Base-by-base conservation (phyloP, 2,888 invertebrate species). In the Tetanocera ferruginea region DNA sequence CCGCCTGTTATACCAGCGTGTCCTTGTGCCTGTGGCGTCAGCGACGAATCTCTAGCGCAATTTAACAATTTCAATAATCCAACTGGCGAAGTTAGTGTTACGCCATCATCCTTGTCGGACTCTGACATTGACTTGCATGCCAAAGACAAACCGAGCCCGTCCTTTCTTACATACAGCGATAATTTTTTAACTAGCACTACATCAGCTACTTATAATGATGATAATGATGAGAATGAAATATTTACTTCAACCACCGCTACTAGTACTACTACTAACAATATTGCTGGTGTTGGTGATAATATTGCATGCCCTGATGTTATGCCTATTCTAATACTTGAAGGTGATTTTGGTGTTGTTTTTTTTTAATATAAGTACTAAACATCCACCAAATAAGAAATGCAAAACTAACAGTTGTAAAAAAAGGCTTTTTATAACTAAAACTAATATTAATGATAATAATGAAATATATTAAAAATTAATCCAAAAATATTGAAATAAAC, bases 251-350 rank as follows among this genome's bases (percentile, higher is more conserved):
- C 49, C 14, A 37, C 55, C 72, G 55, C 67, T 60, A 28, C 76
- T 37, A 67, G 62, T 78, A 79, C 67, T 60, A 28, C 76, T 37
- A 67, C 70, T 78, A 79, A 73, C 51, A 76, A 43, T 81, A 69
- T 73, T 77, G 70, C 37, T 71, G 66, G 60, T 76, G 77, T 72
- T 84, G 86, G 78, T 83, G 85, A 83, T 77, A 82, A 81, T 81
- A 83, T 91, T 91, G 88, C 90, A 92, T 93, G 88, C 91, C 93
- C 88, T 92, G 93, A 90, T 93, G 93, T 87, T 91, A 92, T 92
- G 91, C 92, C 94, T 89, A 95, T 96, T 91, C 93, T 96, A 87
- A 94, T 96, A 88, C 92, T 96, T 88, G 95, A 96, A 96, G 96
- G 96, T 96, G 94, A 93, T 92, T 83, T 74, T 62, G 43, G 73